These are phyloP conservation scores for Hydrochoerus hydrochaeris DNA, from an alignment of 2,113 vertebrate species.

Conservation along the genomic window DNA sequence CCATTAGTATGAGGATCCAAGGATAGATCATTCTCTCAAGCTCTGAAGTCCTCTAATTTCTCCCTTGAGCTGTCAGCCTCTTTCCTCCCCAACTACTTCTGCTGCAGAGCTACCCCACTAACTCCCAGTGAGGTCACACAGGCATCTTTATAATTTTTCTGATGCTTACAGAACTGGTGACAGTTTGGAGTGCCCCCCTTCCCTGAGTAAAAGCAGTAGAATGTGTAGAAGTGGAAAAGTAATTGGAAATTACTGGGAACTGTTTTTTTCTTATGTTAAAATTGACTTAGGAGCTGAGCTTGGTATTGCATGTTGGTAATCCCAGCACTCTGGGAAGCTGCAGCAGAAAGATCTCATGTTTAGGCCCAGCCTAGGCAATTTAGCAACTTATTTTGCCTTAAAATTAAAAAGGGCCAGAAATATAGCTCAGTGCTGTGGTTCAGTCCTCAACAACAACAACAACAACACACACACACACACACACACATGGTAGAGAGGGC, in stretches of 20 bases:
- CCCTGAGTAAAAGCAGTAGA: neutral
- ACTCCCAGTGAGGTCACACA: neutral
- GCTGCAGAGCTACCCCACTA: neutral
- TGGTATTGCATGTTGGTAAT: neutral
- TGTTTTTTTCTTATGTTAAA: neutral
- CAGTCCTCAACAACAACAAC: neutral
- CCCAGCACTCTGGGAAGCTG: neutral
- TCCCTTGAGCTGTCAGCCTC: neutral
- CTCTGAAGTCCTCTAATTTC: neutral
- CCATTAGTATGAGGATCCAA: slow-evolving; percentile 54
- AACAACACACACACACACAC: too few species aligned
- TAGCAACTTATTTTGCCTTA: neutral
- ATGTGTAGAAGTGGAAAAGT: neutral
- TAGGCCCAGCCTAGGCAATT: neutral
- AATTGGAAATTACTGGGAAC: neutral
- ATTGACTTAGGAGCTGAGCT: neutral
- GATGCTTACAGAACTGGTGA: neutral
- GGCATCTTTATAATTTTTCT: neutral
- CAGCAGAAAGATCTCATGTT: neutral
- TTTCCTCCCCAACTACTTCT: neutral
- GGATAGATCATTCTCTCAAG: slow-evolving; percentile 25
- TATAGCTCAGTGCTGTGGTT: neutral
- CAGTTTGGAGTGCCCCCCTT: neutral
- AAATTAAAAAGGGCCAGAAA: neutral
- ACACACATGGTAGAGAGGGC: neutral